These are phyloP conservation scores for Molanna angustata DNA, from an alignment of 2,888 invertebrate genomes.

Conservation along the genomic window DNA sequence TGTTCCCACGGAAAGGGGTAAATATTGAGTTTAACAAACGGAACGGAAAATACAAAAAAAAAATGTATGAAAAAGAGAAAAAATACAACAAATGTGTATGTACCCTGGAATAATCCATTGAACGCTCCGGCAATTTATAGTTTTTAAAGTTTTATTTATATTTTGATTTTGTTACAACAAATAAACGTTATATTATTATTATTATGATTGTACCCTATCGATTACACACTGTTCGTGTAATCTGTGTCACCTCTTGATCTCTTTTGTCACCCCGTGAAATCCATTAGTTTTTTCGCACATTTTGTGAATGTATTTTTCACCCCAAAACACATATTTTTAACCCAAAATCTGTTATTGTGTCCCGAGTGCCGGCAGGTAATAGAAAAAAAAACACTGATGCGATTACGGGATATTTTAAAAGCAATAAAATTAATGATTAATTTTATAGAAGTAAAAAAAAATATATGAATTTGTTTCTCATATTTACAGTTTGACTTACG, in stretches of 20 bases:
- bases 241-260: slow-evolving; percentile 29
- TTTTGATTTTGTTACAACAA: slow-evolving; percentile 23
- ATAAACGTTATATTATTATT: slow-evolving; percentile 24
- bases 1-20: slow-evolving; percentile 28
- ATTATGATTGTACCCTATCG: no score
- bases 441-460: no score
- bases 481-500: no score
- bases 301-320: slow-evolving; percentile 38
- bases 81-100: no score
- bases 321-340: slow-evolving; percentile 53
- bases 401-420: no score
- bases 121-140: slow-evolving; percentile 23
- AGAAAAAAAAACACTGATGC: no score
- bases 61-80: no score
- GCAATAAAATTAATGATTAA: no score
- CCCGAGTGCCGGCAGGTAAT: no score
- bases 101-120: no score
- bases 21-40: slow-evolving; percentile 25
- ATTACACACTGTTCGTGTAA: slow-evolving; percentile 23
- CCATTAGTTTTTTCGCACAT: slow-evolving; percentile 32
- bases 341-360: no score
- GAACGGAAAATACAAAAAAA: slow-evolving; percentile 26
- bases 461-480: no score
- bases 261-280: slow-evolving; percentile 20
- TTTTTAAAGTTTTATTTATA: slow-evolving; percentile 24